Percentiles rank a stretch among this genome's conserved stretches.
Conservation (phyloP, 2,888 invertebrate genomes). For the Byasa hedistus region DNA sequence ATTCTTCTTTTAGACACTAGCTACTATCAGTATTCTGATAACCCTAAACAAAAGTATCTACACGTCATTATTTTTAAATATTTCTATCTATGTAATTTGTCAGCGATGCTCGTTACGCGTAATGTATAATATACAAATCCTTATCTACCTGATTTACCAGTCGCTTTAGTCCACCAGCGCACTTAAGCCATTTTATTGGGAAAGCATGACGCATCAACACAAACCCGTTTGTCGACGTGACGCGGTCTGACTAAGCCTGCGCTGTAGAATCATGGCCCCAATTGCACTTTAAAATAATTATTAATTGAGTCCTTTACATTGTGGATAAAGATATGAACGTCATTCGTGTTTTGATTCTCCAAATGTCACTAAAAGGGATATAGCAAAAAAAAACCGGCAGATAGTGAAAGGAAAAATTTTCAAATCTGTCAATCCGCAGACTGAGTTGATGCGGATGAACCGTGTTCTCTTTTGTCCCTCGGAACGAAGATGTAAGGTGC, state of each 20-base stretch:
- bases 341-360: constrained; percentile 1
- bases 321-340: background rate
- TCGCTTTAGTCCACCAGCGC: constrained; percentile 30
- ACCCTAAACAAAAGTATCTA: background rate
- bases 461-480: too few species aligned
- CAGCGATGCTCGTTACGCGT: constrained; percentile 13
- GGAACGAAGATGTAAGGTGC: too few species aligned
- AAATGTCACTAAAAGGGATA: background rate
- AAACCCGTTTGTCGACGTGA: constrained; percentile 45
- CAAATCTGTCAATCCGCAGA: too few species aligned
- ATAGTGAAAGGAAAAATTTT: too few species aligned
- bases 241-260: constrained; percentile 39
- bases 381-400: too few species aligned
- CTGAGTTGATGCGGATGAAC: too few species aligned
- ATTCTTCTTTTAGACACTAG: background rate
- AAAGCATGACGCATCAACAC: constrained; percentile 45
- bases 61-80: background rate
- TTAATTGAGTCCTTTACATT: constrained; percentile 27
- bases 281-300: constrained; percentile 42
- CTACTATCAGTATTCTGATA: background rate
- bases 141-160: constrained; percentile 33
- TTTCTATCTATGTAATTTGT: background rate
- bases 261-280: constrained; percentile 44
- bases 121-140: constrained; percentile 17
- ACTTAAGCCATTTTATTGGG: constrained; percentile 38